Evolutionary conservation across 1,140 invertebrate genomes (phyloP), one percentile per base, ranked within the genome.

Genomic region (Pemphigus obesinymphae): DNA sequence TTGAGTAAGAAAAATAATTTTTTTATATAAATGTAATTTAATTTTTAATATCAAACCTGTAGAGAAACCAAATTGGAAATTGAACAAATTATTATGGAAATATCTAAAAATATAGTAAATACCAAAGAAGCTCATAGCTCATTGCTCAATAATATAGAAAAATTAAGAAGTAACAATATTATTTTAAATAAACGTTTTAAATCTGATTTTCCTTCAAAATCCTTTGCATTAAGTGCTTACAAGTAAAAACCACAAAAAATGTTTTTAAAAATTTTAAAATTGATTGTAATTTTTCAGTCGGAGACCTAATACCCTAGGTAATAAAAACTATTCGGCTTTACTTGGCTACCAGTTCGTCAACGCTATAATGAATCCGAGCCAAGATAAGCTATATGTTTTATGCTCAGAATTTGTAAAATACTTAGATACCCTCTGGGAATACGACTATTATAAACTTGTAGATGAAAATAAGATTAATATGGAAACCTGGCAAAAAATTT

Each of bases 391-490:
- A 20, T 37, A 80, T 13, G n/a, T 61, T 43, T 45, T 80, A 8
- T 43, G n/a, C 2, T 6, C 37, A 7, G 76, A 80, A 10, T 80
- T 80, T 3, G 31, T 43, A 3, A 55, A 43, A 61, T 80, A 80
- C 10, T 80, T 80, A 34, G 76, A 80, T 6, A 45, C 23, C 5
- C 53, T 80, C 10, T 45, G 23, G 15, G 37, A 8, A n/a, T 63
- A 80, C n/a, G 76, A 80, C 17, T 55, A 80, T 40, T 80, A 63
- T 61, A 80, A 80, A 58, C 63, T 63, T n/a, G 76, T 80, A 13
- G 76, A 80, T 34, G 76, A 80, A 13, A 43, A 80, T 63, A 80
- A 80, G 17, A 5, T 80, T 15, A 80, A 80, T 31, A 80, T 80
- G 37, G 76, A 80, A 7, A 80, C 37, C 3, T 80, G 76, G 76